These are phyloP conservation scores for Nylanderia fulva DNA, from an alignment of 1,140 invertebrate species.

Conservation along the genomic window DNA sequence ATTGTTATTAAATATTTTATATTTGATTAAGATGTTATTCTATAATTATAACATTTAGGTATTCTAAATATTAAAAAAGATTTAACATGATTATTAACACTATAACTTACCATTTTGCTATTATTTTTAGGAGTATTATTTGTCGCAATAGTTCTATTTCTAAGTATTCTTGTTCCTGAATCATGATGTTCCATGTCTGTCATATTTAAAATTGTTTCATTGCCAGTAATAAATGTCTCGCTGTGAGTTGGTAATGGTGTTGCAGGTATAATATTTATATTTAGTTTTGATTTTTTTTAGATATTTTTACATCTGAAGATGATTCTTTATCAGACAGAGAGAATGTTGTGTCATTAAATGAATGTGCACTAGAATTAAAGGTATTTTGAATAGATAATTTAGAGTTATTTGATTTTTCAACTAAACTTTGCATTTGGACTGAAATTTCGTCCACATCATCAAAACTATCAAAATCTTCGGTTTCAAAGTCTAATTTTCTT, in stretches of 20 bases:
- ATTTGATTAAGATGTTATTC: background rate
- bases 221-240: background rate
- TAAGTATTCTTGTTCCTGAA: constrained; percentile 47
- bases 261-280: background rate
- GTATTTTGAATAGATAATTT: background rate
- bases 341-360: background rate
- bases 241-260: background rate
- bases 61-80: background rate
- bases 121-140: constrained; percentile 8
- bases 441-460: background rate
- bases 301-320: background rate
- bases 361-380: background rate
- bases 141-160: constrained; percentile 62
- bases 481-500: constrained; percentile 76
- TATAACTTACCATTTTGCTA: background rate
- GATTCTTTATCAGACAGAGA: background rate
- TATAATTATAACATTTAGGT: background rate
- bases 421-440: background rate
- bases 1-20: background rate
- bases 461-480: constrained; percentile 52
- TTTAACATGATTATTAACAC: background rate
- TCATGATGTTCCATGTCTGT: background rate
- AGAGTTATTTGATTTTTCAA: background rate
- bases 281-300: background rate
- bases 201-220: background rate